A percentile compares a stretch with the other conserved stretches of the same genome.
Conservation (phyloP, 2,113 vertebrate genomes). For the Lucifuga dentata region DNA sequence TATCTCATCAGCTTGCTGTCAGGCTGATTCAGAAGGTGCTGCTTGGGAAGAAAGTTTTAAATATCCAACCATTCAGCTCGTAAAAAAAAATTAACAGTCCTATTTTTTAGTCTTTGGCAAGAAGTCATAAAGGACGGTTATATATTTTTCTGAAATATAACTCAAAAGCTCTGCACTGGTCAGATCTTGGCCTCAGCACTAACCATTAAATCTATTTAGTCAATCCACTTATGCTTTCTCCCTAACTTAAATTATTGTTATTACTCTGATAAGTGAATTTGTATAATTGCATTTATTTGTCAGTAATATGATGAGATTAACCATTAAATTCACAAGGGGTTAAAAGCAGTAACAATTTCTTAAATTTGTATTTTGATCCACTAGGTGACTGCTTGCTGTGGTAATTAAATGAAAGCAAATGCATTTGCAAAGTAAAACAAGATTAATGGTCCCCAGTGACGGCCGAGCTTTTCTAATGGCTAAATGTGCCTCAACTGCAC, state of each 20-base stretch:
- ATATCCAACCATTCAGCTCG: slow-evolving; percentile 8
- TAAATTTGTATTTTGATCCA: slow-evolving; percentile 63
- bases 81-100: slow-evolving; percentile 23
- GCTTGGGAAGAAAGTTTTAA: slow-evolving; percentile 46
- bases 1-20: slow-evolving; percentile 68
- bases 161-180: slow-evolving; percentile 12
- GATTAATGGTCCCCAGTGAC: slow-evolving; percentile 59
- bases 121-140: not conserved
- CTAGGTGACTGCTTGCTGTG: slow-evolving; percentile 35
- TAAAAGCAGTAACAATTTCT: slow-evolving; percentile 54
- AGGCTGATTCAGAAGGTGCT: slow-evolving; percentile 58
- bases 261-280: slow-evolving; percentile 34
- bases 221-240: slow-evolving; percentile 2
- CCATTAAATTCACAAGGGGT: slow-evolving; percentile 46
- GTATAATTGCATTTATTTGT: slow-evolving; percentile 53
- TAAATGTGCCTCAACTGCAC: slow-evolving; percentile 50
- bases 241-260: not conserved
- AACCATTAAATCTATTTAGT: not conserved
- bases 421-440: slow-evolving; percentile 68
- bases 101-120: slow-evolving; percentile 23
- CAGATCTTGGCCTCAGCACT: not conserved
- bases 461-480: slow-evolving; percentile 17
- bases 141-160: slow-evolving; percentile 23
- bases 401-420: slow-evolving; percentile 63
- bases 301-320: slow-evolving; percentile 59